Base-by-base conservation (phyloP, 1,140 invertebrate genomes). In the Zaprionus ornatus region DNA sequence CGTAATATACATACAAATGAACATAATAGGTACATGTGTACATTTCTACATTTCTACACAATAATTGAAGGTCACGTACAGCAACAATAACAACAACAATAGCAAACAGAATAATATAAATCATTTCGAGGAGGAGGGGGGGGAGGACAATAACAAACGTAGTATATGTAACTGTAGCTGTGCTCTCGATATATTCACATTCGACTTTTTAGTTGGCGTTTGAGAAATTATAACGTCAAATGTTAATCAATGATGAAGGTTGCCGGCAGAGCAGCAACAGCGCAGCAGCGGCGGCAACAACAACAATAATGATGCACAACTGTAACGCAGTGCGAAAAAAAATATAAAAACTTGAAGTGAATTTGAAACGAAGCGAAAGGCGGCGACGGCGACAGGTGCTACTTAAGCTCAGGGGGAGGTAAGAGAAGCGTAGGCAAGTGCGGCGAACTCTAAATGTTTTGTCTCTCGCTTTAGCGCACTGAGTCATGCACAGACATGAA, bases 141-240 rank as follows among this genome's bases (percentile, higher is more conserved):
- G 63, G 62, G 70, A 40, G 50, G 15, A 54, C 59, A 66, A 65
- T 12, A 19, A 59, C 32, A 67, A 54, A 55, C 52, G 25, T 55
- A 50, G 27, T n/a, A 40, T 45, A 56, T 65, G 69, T 66, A 65
- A 71, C 35, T 42, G 62, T 73, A 72, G 61, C 50, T 50, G 56
- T 75, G 82, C 78, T 80, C 71, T 80, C 71, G 70, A 85, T 79
- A 74, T 87, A 29, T 29, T 29, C 29, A 74, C 54, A 59, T 60
- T 67, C 40, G 61, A 80, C 70, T 78, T 77, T 80, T 80, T 80
- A 78, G 65, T 81, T 82, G 65, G 72, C 74, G 55, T 87, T 86
- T 87, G 74, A 83, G 85, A 88, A 88, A 88, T 90, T 88, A 85
- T 85, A 88, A 88, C 81, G 85, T 90, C 85, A 90, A 88, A 88